Evolutionary conservation across 1,140 invertebrate genomes (phyloP).

Genomic region (Drosophila punjabiensis): DNA sequence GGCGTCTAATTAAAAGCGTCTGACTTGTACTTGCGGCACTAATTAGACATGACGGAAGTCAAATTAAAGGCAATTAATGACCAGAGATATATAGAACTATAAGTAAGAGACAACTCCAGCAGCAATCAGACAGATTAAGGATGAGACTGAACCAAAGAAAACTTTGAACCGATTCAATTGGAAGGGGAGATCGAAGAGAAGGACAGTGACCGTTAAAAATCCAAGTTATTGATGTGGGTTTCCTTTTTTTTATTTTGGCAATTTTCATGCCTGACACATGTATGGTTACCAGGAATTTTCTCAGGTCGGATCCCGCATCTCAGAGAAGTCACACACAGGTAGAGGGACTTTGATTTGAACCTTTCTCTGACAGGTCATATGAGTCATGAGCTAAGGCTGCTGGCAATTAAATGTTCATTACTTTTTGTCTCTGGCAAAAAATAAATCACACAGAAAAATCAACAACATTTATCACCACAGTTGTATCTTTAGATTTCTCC

Average conservation of each 20-base stretch:
- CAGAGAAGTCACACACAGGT: conserved; percentile 53
- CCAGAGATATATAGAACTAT: conserved; percentile 38
- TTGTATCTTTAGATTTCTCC: conserved; percentile 19
- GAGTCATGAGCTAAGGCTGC: conserved; percentile 41
- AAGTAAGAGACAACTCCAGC: conserved; percentile 15
- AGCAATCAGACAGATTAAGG: conserved; percentile 20
- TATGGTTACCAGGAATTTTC: conserved; percentile 57
- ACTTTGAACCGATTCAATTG: conserved; percentile 35
- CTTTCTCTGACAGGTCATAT: conserved; percentile 38
- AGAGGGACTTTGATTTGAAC: conserved; percentile 14
- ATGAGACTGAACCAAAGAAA: conserved; percentile 24
- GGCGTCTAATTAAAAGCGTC: conserved; percentile 60
- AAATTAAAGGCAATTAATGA: conserved; percentile 78
- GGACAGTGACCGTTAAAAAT: conserved; percentile 8
- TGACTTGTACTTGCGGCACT: conserved; percentile 56
- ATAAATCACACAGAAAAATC: conserved; percentile 32
- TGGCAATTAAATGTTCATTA: conserved; percentile 67
- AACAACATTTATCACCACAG: conserved; percentile 42
- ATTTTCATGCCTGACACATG: conserved; percentile 49
- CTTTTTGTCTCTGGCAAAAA: conserved; percentile 41
- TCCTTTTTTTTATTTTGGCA: conserved; percentile 24
- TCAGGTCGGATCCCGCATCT: conserved; percentile 39
- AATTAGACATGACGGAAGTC: conserved; percentile 78
- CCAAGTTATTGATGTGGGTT: conserved; percentile 43
- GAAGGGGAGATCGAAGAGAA: conserved; percentile 11